These are phyloP conservation scores for Drosophila meridiana DNA, from an alignment of 2,888 invertebrate genomes.

Conservation along the genomic window DNA sequence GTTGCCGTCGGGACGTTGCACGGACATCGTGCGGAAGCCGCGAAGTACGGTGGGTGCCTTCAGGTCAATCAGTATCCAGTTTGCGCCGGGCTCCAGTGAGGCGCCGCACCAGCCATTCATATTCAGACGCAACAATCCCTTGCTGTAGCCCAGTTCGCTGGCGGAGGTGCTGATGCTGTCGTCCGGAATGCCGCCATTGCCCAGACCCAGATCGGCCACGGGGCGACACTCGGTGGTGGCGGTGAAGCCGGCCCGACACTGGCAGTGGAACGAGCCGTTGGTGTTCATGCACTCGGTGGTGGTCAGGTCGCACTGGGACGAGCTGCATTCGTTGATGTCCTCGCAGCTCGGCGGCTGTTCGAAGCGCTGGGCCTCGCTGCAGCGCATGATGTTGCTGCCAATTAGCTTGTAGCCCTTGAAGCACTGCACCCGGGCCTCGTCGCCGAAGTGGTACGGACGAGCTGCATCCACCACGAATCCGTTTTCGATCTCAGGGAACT, in stretches of 20 bases:
- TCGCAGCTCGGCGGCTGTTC: constrained; percentile 94
- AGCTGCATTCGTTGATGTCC: constrained; percentile 95
- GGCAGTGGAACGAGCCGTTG: constrained; percentile 95
- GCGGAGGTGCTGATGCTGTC: constrained; percentile 94
- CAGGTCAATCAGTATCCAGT: constrained; percentile 95
- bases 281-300: constrained; percentile 96
- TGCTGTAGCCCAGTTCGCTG: constrained; percentile 92
- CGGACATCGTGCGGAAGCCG: constrained; percentile 96
- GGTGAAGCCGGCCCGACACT: constrained; percentile 93
- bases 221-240: constrained; percentile 95
- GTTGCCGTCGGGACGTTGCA: constrained; percentile 92
- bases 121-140: constrained; percentile 93
- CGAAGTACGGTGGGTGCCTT: constrained; percentile 95
- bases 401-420: constrained; percentile 95
- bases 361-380: constrained; percentile 93
- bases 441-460: constrained; percentile 92
- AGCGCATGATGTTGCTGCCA: constrained; percentile 93
- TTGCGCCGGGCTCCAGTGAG: constrained; percentile 93
- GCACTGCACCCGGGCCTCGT: constrained; percentile 96
- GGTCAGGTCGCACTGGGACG: constrained; percentile 94
- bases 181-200: constrained; percentile 94
- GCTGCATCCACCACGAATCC: constrained; percentile 93
- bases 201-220: constrained; percentile 92
- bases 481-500: constrained; percentile 93
- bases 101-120: constrained; percentile 96